These are phyloP conservation scores for Takifugu flavidus DNA, from an alignment of 2,113 vertebrate species.

Conservation along the genomic window DNA sequence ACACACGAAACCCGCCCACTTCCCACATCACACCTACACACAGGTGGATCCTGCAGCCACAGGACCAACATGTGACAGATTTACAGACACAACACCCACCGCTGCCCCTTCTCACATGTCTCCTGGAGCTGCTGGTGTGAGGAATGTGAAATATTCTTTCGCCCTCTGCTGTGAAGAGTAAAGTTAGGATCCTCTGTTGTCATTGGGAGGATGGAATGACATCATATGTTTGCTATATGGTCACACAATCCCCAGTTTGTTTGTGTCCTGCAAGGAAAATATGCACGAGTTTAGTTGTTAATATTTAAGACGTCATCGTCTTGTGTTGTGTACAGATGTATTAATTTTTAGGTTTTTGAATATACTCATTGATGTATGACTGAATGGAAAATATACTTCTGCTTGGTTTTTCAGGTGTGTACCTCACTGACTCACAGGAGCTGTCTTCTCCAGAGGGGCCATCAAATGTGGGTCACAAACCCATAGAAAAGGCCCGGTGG, in stretches of 20 bases:
- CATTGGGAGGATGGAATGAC: constrained; percentile 28
- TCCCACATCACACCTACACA: background rate
- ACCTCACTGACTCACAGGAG: background rate
- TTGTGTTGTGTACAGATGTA: background rate
- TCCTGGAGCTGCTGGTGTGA: constrained; percentile 53
- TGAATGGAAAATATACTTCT: background rate
- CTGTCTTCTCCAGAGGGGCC: constrained; percentile 6
- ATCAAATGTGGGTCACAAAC: background rate
- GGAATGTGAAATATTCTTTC: constrained; percentile 73
- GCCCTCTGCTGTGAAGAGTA: constrained; percentile 59
- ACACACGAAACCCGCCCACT: background rate
- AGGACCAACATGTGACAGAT: constrained; percentile 17
- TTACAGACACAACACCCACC: constrained; percentile 35
- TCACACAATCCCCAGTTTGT: constrained; percentile 11
- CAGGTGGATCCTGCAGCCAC: constrained; percentile 10
- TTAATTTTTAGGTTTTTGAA: background rate
- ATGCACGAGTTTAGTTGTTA: background rate
- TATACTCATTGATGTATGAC: background rate
- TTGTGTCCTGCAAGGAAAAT: constrained; percentile 8
- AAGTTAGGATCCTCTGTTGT: constrained; percentile 37
- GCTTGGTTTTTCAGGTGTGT: constrained; percentile 26
- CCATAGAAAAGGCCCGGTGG: constrained; percentile 29
- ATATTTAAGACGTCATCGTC: background rate
- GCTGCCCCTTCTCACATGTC: constrained; percentile 30
- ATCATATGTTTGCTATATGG: constrained; percentile 45